phyloP scores from a whole-genome alignment of 2,888 invertebrate genomes.

The Cylloceria caligata region DNA sequence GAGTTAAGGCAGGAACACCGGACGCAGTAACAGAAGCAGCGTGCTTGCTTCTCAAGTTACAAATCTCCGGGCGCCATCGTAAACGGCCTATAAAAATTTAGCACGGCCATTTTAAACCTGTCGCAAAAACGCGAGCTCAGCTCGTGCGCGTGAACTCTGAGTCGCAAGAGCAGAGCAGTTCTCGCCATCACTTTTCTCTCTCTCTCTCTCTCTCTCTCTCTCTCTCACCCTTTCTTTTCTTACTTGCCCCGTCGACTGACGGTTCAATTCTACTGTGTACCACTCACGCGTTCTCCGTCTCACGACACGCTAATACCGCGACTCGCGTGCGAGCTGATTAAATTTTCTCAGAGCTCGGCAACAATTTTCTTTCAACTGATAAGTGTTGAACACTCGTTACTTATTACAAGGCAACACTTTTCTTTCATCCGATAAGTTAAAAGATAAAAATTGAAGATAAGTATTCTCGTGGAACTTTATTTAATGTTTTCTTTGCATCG shows the following conservation, averaged over 20 bases:
- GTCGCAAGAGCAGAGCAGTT: constrained; percentile 35
- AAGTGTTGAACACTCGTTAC: too few relatives aligned
- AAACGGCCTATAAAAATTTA: constrained; percentile 79
- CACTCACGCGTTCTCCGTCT: constrained; percentile 15
- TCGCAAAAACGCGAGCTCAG: constrained; percentile 69
- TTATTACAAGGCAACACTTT: neutral
- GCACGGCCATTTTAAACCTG: constrained; percentile 74
- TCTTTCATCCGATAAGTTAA: too few relatives aligned
- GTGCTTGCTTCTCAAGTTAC: constrained; percentile 74
- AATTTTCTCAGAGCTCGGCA: constrained; percentile 33
- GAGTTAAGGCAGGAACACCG: constrained; percentile 33
- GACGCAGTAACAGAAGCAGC: constrained; percentile 58
- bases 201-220: constrained; percentile 13
- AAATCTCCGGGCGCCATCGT: constrained; percentile 76
- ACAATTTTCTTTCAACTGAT: neutral
- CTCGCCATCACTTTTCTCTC: constrained; percentile 15
- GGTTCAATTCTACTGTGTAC: constrained; percentile 59
- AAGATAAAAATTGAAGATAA: too few relatives aligned
- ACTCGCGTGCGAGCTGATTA: constrained; percentile 51
- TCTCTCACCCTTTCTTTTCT: constrained; percentile 11
- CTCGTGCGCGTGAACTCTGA: constrained; percentile 52
- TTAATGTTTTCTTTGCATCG: neutral
- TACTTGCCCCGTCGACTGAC: constrained; percentile 42
- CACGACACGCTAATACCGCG: constrained; percentile 47
- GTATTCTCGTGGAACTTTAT: too few relatives aligned